Base-by-base conservation (phyloP, 2,113 vertebrate genomes). In the Chlamydotis undulata region DNA sequence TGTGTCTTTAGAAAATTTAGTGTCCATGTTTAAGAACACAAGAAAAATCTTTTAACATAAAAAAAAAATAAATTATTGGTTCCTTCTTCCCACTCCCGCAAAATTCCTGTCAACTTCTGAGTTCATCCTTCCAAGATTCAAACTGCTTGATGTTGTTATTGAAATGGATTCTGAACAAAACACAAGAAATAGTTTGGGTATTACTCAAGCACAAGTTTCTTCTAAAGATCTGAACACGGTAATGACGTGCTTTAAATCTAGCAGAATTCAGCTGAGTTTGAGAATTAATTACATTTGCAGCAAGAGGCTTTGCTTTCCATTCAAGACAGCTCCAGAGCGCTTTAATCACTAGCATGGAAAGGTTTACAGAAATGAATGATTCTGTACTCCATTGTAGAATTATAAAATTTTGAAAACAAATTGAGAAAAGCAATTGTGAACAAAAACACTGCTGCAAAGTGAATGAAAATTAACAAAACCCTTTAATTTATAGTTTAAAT, bases 31-130 rank as follows among this genome's bases (percentile, higher is more conserved):
- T 21, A 83, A 33, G 39, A 64, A 41, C 16, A 31, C 10, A 8
- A 26, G n/a, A 26, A 52, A 75, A 43, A 43, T 19, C 25, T 50
- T 4, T 22, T 17, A 19, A 7, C 39, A 13, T 6, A 0, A 3
- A 81, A 41, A 28, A 52, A 26, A 7, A 37, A 37, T 37, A 52
- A 10, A 3, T 6, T 7, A 9, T 28, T 3, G 0, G 16, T 29
- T 37, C 43, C 21, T 49, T n/a, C 35, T 65, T 73, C 49, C 45
- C 6, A 3, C 33, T 17, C 45, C 60, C 0, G 0, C 19, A n/a
- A 70, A 86, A 39, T 12, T 59, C 28, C 63, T 49, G 56, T 28
- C 19, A 21, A 2, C 9, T 26, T 29, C 37, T 88, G 37, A 1
- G 14, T 28, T 28, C 1, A 4, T 79, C 35, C 39, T 76, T 75